phyloP scores from a whole-genome alignment of 2,888 invertebrate genomes.

The Mesoligia furuncula region DNA sequence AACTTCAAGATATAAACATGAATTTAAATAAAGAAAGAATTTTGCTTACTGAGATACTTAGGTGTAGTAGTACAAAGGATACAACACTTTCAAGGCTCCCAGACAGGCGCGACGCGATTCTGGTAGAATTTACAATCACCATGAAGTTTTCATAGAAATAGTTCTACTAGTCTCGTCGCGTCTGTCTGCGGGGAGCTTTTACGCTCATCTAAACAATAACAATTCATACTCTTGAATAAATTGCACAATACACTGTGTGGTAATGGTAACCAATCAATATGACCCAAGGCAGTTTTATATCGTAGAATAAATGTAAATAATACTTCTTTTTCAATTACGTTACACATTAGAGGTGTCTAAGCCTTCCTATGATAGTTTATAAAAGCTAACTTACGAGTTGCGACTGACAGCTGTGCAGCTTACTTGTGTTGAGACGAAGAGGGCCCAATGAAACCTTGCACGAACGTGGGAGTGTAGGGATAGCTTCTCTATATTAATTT shows the following conservation, averaged over 20 bases:
- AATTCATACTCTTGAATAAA: conserved; percentile 58
- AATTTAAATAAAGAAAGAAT: conserved; percentile 1
- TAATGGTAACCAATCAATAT: conserved; percentile 65
- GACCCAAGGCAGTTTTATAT: conserved; percentile 65
- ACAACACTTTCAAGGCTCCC: conserved; percentile 18
- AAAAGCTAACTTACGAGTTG: conserved; percentile 78
- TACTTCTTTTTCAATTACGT: conserved; percentile 75
- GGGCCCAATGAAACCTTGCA: conserved; percentile 76
- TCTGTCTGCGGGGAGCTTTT: neutral
- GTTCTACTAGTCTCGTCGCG: neutral
- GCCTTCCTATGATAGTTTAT: conserved; percentile 71
- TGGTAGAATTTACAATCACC: neutral
- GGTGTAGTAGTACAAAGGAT: conserved; percentile 42
- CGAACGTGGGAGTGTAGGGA: conserved; percentile 77
- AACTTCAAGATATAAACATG: conserved; percentile 21
- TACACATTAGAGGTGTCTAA: conserved; percentile 66
- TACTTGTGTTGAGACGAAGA: conserved; percentile 69
- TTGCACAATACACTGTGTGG: conserved; percentile 56
- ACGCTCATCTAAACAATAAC: conserved; percentile 52
- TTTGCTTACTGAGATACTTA: conserved; percentile 40
- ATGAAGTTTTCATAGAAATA: neutral
- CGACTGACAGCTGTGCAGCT: conserved; percentile 66
- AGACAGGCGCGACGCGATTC: neutral
- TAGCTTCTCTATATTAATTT: conserved; percentile 74
- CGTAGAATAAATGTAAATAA: conserved; percentile 77